phyloP scores from a whole-genome alignment of 2,888 invertebrate genomes.

The Liodrosophila aerea region DNA sequence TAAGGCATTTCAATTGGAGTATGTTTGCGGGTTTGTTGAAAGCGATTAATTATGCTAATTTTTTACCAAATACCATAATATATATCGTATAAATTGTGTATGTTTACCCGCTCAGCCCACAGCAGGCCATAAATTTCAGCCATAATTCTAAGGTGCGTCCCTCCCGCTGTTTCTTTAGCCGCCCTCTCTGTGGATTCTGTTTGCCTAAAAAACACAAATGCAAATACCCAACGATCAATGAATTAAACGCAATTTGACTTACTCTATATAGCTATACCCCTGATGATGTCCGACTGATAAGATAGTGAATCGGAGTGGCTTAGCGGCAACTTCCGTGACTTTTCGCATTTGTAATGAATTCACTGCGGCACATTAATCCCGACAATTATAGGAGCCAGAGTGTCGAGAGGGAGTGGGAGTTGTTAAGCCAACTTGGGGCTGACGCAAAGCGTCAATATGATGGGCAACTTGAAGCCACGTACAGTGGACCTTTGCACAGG shows the following conservation, averaged over 20 bases:
- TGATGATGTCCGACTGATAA: constrained; percentile 58
- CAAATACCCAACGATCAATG: constrained; percentile 59
- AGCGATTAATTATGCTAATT: constrained; percentile 50
- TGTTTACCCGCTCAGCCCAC: constrained; percentile 32
- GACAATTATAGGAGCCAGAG: background rate
- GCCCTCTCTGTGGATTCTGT: background rate
- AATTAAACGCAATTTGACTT: constrained; percentile 45
- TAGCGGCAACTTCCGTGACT: constrained; percentile 3
- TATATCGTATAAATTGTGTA: constrained; percentile 11
- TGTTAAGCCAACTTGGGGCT: constrained; percentile 8
- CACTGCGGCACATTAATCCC: constrained; percentile 49
- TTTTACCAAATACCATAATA: constrained; percentile 19
- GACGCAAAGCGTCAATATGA: background rate
- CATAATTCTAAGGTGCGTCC: constrained; percentile 27
- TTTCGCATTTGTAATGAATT: constrained; percentile 52
- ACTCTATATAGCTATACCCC: constrained; percentile 11
- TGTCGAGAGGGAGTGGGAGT: constrained; percentile 24
- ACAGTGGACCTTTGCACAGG: constrained; percentile 14
- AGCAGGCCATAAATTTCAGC: constrained; percentile 37
- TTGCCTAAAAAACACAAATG: constrained; percentile 12
- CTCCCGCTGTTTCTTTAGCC: constrained; percentile 1
- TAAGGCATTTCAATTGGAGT: constrained; percentile 25
- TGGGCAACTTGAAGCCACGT: background rate
- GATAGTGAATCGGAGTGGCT: constrained; percentile 39
- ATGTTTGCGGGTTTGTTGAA: constrained; percentile 6